These are phyloP conservation scores for Gila orcuttii DNA, from an alignment of 2,113 vertebrate species.

Conservation along the genomic window DNA sequence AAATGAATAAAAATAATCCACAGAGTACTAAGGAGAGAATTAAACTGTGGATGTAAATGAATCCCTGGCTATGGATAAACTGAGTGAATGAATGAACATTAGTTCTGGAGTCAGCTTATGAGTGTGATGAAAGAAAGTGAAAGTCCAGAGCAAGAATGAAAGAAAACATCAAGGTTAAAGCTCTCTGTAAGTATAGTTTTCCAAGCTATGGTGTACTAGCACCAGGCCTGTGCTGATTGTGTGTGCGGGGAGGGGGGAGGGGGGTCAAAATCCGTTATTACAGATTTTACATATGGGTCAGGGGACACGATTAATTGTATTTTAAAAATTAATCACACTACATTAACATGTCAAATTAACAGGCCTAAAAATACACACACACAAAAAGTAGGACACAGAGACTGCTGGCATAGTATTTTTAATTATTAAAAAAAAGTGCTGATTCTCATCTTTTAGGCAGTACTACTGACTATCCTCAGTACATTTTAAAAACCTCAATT, in stretches of 20 bases:
- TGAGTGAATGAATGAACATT: background rate
- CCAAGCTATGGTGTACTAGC: background rate
- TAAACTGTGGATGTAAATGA: background rate
- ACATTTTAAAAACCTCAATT: background rate
- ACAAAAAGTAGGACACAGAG: background rate
- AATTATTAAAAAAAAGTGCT: background rate
- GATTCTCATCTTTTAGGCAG: background rate
- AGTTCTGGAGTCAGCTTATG: conserved; percentile 1
- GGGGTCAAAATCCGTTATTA: background rate
- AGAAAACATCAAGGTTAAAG: conserved; percentile 21
- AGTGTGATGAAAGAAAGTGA: conserved; percentile 14
- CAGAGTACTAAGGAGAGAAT: background rate
- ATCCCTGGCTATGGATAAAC: background rate
- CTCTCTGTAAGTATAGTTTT: background rate
- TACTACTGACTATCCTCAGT: background rate
- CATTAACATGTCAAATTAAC: conserved; percentile 1
- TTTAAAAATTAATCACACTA: conserved; percentile 26
- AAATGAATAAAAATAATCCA: background rate
- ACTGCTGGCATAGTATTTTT: background rate
- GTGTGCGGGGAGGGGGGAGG: background rate
- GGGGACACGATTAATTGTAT: conserved; percentile 12
- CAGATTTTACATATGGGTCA: conserved; percentile 22
- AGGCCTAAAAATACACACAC: conserved; percentile 7
- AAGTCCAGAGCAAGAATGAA: background rate
- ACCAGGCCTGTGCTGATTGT: background rate